Percentiles rank a stretch among this genome's conserved stretches.
phyloP scores from a whole-genome alignment of 2,113 vertebrate species.

The Silurus glanis region DNA sequence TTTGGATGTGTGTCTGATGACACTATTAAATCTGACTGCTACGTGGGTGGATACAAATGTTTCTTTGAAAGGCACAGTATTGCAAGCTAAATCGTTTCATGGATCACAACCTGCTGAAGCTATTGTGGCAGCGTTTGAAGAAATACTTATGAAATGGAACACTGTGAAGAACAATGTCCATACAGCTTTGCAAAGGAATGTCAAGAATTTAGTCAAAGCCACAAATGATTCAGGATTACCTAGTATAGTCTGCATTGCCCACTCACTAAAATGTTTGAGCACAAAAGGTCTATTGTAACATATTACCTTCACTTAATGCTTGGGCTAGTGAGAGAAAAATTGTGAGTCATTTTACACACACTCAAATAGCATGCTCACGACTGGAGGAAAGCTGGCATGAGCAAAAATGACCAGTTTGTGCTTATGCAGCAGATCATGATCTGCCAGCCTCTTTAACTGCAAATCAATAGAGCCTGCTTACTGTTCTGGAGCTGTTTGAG shows the following conservation, averaged over 20 bases:
- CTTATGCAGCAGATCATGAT: neutral
- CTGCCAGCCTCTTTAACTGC: constrained; percentile 5
- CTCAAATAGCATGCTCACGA: neutral
- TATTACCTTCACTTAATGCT: too few species aligned
- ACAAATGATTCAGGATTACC: constrained; percentile 4
- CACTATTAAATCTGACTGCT: constrained; percentile 1
- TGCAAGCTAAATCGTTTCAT: neutral
- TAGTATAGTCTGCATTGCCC: neutral
- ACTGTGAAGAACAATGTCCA: neutral
- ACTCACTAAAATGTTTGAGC: constrained; percentile 8
- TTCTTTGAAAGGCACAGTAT: neutral
- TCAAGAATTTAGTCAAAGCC: neutral
- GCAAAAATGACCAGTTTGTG: neutral
- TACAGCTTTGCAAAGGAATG: neutral
- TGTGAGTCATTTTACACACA: constrained; percentile 5
- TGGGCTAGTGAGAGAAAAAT: neutral
- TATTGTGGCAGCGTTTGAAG: neutral
- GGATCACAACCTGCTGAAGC: constrained; percentile 7
- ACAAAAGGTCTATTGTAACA: constrained; percentile 2
- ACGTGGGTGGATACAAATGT: neutral
- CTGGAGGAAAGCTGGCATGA: neutral
- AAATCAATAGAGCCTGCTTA: constrained; percentile 12
- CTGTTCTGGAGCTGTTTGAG: neutral
- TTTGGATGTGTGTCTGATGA: constrained; percentile 11
- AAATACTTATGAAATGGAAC: neutral